These are phyloP conservation scores for Sylvietta virens DNA, from an alignment of 2,113 vertebrate species.

Conservation along the genomic window DNA sequence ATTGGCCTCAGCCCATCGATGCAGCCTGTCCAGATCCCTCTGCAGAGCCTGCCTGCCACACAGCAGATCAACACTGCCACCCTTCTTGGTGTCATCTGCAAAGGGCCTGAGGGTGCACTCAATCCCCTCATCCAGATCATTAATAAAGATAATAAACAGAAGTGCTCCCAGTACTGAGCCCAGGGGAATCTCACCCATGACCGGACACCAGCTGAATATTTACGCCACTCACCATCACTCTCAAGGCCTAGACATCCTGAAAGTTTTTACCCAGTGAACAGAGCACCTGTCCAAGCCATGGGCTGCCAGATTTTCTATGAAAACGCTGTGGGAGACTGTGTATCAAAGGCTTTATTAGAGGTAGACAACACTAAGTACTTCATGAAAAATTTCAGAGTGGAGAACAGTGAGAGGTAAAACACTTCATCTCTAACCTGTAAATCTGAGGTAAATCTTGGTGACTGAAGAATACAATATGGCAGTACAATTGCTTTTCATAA, in stretches of 20 bases:
- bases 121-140: background rate
- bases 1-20: fast-evolving
- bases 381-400: background rate
- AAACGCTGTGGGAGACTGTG: background rate
- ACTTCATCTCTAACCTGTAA: background rate
- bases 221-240: background rate
- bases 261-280: background rate
- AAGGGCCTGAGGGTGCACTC: background rate
- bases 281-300: background rate
- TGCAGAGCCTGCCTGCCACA: background rate
- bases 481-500: background rate
- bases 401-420: background rate
- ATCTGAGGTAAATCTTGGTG: background rate
- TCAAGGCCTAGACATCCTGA: too few species aligned
- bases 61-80: background rate
- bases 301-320: background rate
- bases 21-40: background rate
- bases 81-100: background rate
- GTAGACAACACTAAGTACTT: fast-evolving
- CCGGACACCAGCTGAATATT: fast-evolving
- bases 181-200: too few species aligned
- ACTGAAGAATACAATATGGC: background rate
- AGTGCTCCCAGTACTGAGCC: background rate
- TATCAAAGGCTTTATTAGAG: background rate
- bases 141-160: background rate